Evolutionary conservation across 1,140 invertebrate genomes (phyloP).

Genomic region (Leptinotarsa defecta): DNA sequence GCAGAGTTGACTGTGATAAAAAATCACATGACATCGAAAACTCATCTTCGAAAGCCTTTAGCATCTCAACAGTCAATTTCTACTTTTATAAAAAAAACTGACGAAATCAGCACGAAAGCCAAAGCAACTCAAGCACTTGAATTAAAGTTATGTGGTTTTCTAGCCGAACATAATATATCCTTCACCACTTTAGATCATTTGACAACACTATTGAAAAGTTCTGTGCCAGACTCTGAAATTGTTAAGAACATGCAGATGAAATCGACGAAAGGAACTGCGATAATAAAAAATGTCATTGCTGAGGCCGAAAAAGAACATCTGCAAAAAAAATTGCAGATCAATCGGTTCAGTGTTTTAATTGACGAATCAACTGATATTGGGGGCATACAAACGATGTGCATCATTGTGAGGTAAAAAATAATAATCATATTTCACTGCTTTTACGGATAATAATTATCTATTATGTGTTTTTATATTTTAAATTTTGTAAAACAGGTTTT

Average conservation of each 20-base stretch:
- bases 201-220: slow-evolving; percentile 7
- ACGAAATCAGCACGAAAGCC: slow-evolving; percentile 1
- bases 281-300: slow-evolving; percentile 51
- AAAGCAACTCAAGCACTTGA: slow-evolving; percentile 18
- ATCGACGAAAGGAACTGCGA: slow-evolving; percentile 50
- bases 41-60: slow-evolving; percentile 8
- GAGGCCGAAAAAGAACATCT: slow-evolving; percentile 36
- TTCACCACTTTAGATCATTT: slow-evolving; percentile 27
- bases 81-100: slow-evolving; percentile 12
- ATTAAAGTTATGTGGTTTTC: slow-evolving; percentile 25
- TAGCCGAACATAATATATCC: slow-evolving; percentile 33
- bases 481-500: slow-evolving; percentile 33
- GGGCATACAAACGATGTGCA: slow-evolving; percentile 34
- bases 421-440: too few relatives aligned
- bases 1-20: slow-evolving; percentile 24
- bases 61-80: not conserved
- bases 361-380: slow-evolving; percentile 57
- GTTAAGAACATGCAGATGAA: slow-evolving; percentile 16
- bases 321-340: not conserved
- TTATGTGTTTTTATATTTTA: too few relatives aligned
- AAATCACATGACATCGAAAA: slow-evolving; percentile 22
- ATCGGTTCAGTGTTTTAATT: slow-evolving; percentile 50
- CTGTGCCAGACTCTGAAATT: slow-evolving; percentile 23
- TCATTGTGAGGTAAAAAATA: slow-evolving; percentile 31
- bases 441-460: too few relatives aligned